Evolutionary conservation across 2,113 vertebrate genomes (phyloP).

Genomic region (Pipa parva): DNA sequence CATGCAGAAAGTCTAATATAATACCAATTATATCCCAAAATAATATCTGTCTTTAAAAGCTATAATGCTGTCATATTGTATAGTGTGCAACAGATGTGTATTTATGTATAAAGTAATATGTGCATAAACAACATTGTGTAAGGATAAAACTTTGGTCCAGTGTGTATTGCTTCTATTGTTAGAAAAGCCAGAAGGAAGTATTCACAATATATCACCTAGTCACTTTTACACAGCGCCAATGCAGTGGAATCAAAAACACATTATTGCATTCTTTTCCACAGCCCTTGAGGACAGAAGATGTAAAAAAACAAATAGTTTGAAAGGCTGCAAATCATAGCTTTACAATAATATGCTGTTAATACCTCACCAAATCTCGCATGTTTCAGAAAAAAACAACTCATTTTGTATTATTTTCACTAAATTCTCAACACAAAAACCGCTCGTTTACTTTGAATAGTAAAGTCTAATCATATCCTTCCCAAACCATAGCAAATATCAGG

Average conservation of each 20-base stretch:
- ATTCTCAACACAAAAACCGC: too few species aligned
- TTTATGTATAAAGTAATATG: background rate
- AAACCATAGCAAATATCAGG: too few species aligned
- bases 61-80: background rate
- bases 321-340: background rate
- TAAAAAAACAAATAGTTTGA: background rate
- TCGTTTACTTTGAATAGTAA: too few species aligned
- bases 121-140: background rate
- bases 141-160: background rate
- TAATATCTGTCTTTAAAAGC: background rate
- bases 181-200: background rate
- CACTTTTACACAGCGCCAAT: background rate
- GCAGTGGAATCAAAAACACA: conserved; percentile 11
- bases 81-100: background rate
- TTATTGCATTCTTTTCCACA: conserved; percentile 9
- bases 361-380: too few species aligned
- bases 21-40: too few species aligned
- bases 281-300: background rate
- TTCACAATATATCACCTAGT: conserved; percentile 14
- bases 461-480: too few species aligned
- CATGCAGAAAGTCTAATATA: too few species aligned
- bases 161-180: conserved; percentile 5
- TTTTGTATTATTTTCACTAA: too few species aligned
- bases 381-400: too few species aligned
- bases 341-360: background rate